Evolutionary conservation across 2,888 invertebrate genomes (phyloP), one percentile per base, ranked within the genome.

Genomic region (Strigamia transsilvanica): DNA sequence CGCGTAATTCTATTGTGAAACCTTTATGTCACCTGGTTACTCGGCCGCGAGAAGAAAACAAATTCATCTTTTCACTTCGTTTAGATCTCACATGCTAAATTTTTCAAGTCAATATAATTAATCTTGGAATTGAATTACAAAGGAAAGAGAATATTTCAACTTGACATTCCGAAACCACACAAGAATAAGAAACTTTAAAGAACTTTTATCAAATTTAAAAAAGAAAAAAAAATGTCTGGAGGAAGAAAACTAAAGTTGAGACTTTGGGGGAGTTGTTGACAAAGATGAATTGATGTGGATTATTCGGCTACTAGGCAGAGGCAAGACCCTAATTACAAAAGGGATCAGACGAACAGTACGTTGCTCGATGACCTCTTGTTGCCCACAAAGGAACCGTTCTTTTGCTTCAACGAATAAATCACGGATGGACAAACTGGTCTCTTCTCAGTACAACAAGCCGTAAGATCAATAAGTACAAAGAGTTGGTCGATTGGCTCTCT

Each of bases 301-400:
- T 56, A 56, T 56, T 56, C 56, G 56, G 56, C 56, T 18, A 56
- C 18, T 56, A 56, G 56, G 56, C 56, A 56, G 56, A 56, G 56
- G 56, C 56, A 56, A 56, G 56, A 56, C 56, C 56, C 56, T 56
- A 56, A 56, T 56, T 56, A 56, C 56, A 56, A 56, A 18, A 56
- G 56, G 56, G 56, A 56, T 56, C 56, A 56, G 56, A 18, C 15
- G 56, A 56, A 56, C 56, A 56, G 56, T 56, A 56, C 15, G n/a
- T 15, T 56, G 56, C 18, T 18, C 56, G 56, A 18, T 56, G 56
- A 56, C 56, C 56, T 56, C 56, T 56, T 56, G 56, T 56, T 56
- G 56, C 56, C 56, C 56, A 56, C 56, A 56, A 56, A 56, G 56
- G 56, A 56, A 56, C 56, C 56, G 56, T 56, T 56, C 56, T 56